Evolutionary conservation across 2,113 vertebrate genomes (phyloP).

Genomic region (Trichechus manatus): DNA sequence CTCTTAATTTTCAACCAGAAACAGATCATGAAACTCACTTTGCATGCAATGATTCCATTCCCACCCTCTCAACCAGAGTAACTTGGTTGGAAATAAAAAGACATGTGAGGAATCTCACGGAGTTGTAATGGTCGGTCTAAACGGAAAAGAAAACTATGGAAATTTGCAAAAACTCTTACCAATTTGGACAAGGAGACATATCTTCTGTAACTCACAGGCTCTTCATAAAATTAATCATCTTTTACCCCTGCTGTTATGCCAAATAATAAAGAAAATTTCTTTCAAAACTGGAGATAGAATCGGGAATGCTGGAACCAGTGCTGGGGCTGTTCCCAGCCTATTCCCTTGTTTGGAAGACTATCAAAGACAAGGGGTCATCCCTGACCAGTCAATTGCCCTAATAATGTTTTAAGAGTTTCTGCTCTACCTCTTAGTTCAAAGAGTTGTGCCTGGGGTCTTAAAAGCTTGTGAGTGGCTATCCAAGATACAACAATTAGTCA

Average conservation of each 20-base stretch:
- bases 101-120: too few relatives aligned
- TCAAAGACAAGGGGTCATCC: neutral
- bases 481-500: neutral
- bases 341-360: neutral
- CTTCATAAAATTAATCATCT: neutral
- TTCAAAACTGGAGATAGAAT: constrained; percentile 33
- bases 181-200: neutral
- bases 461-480: neutral
- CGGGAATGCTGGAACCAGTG: constrained; percentile 7
- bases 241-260: neutral
- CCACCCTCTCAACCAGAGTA: neutral
- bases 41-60: neutral
- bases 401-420: neutral
- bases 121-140: neutral
- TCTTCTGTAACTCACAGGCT: neutral
- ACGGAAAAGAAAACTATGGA: neutral
- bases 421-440: neutral
- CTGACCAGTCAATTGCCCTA: neutral
- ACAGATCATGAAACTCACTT: neutral
- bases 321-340: neutral
- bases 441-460: neutral
- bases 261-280: constrained; percentile 27
- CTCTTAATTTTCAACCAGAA: neutral
- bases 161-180: neutral
- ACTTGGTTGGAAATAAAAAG: neutral